Conservation (phyloP, 2,888 invertebrate genomes). For the Formica aserva region DNA sequence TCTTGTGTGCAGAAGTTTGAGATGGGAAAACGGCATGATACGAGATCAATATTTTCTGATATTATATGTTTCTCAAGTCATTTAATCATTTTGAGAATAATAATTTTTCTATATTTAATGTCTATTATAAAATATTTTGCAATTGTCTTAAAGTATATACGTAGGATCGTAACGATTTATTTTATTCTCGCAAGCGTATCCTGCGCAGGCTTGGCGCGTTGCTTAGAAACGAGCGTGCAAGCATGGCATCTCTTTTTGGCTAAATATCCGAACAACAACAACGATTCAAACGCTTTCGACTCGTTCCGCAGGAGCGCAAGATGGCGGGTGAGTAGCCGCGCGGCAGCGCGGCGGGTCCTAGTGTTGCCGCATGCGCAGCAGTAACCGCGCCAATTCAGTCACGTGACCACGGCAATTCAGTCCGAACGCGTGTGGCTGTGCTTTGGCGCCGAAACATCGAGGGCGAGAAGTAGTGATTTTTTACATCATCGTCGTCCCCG, state of each 20-base stretch:
- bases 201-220: not conserved
- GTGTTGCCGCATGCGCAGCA: not conserved
- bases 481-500: not conserved
- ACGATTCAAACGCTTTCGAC: not conserved
- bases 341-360: not conserved
- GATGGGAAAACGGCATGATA: too few relatives aligned
- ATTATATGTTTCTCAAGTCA: too few relatives aligned
- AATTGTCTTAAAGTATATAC: too few relatives aligned
- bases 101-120: too few relatives aligned
- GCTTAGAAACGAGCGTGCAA: not conserved
- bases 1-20: too few relatives aligned
- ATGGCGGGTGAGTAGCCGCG: not conserved
- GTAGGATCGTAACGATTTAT: not conserved
- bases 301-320: not conserved
- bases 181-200: not conserved
- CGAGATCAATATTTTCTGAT: too few relatives aligned
- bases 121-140: too few relatives aligned
- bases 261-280: not conserved
- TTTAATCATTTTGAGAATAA: too few relatives aligned
- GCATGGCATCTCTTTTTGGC: not conserved
- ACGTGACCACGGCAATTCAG: conserved; percentile 8
- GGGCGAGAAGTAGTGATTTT: not conserved
- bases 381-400: not conserved
- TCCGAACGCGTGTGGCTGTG: not conserved
- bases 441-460: not conserved